These are phyloP conservation scores for Paramormyrops hopkinsi DNA, from an alignment of 2,797 vertebrate species.

Conservation along the genomic window DNA sequence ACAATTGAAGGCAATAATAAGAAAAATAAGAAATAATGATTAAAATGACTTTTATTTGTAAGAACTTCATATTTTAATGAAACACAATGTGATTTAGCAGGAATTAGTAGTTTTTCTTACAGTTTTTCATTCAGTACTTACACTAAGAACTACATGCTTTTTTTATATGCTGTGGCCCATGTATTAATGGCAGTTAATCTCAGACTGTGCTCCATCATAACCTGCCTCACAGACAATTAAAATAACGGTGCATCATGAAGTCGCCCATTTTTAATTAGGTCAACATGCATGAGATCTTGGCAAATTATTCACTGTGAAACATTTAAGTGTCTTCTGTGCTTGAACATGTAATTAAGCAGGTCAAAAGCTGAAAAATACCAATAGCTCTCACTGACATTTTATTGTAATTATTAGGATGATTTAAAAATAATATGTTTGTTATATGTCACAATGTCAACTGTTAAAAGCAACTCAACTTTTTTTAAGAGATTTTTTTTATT, in stretches of 20 bases:
- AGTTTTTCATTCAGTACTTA: not conserved
- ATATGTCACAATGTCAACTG: not conserved
- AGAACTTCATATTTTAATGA: not conserved
- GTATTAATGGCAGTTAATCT: conserved; percentile 44
- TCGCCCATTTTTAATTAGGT: conserved; percentile 49
- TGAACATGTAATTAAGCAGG: conserved; percentile 36
- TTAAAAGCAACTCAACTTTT: conserved; percentile 12
- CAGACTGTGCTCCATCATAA: conserved; percentile 34
- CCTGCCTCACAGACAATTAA: conserved; percentile 48
- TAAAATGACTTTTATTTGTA: not conserved
- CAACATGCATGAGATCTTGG: conserved; percentile 32
- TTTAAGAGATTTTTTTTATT: not conserved
- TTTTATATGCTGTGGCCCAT: conserved; percentile 25
- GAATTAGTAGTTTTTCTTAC: not conserved
- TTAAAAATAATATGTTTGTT: not conserved
- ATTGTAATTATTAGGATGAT: not conserved
- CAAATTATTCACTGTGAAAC: conserved; percentile 35
- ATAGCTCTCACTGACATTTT: not conserved
- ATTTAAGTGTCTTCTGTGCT: conserved; percentile 36
- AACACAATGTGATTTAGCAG: not conserved
- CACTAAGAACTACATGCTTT: not conserved
- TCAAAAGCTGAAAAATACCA: conserved; percentile 16
- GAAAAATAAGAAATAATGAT: not conserved
- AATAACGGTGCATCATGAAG: conserved; percentile 41
- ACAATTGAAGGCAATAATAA: not conserved